Evolutionary conservation across 1,140 invertebrate genomes (phyloP).

Genomic region (Hetaerina americana): DNA sequence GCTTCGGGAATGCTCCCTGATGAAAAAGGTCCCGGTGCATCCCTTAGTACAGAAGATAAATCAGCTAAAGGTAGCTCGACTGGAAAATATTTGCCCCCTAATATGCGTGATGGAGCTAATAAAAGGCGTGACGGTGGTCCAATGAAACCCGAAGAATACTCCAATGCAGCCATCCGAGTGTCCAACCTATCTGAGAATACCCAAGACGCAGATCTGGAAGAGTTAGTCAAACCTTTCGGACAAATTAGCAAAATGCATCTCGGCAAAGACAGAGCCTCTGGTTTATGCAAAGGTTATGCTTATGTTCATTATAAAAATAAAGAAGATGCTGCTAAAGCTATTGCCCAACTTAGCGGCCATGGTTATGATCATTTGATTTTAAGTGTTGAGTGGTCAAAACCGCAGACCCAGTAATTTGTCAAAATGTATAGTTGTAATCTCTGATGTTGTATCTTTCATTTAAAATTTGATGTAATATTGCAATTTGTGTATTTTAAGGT

Average conservation of each 20-base stretch:
- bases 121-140: constrained; percentile 31
- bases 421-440: too few relatives aligned
- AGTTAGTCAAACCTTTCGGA: constrained; percentile 86
- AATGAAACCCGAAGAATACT: constrained; percentile 60
- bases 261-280: constrained; percentile 70
- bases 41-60: constrained; percentile 30
- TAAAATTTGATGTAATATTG: too few relatives aligned
- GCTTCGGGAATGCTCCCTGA: constrained; percentile 39
- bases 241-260: constrained; percentile 75
- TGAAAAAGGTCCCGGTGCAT: constrained; percentile 21
- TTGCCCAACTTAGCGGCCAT: constrained; percentile 78
- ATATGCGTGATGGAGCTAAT: constrained; percentile 64
- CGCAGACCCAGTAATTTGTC: constrained; percentile 33
- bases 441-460: too few relatives aligned
- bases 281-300: constrained; percentile 84
- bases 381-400: constrained; percentile 98
- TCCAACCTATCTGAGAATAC: constrained; percentile 96
- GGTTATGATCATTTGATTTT: constrained; percentile 98
- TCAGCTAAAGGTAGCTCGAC: constrained; percentile 22
- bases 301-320: constrained; percentile 90
- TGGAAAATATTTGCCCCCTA: constrained; percentile 72
- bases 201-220: constrained; percentile 86
- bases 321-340: constrained; percentile 83
- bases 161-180: constrained; percentile 85
- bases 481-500: too few relatives aligned